These are phyloP conservation scores for Gopherus flavomarginatus DNA, from an alignment of 2,113 vertebrate genomes.

Conservation along the genomic window DNA sequence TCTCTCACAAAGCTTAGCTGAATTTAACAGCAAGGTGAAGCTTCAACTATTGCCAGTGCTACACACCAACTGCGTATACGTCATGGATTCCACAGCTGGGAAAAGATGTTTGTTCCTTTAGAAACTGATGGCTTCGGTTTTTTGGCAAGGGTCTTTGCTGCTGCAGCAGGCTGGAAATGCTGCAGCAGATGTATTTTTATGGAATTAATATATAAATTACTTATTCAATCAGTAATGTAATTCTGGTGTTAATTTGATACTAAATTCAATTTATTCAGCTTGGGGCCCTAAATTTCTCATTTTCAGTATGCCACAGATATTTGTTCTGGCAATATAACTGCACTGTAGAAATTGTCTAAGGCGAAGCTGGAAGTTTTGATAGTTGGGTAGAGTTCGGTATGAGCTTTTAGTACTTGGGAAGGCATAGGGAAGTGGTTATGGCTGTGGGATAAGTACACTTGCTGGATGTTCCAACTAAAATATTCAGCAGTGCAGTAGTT, in stretches of 20 bases:
- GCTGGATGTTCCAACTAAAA: background rate
- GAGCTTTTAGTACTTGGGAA: background rate
- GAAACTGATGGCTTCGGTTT: background rate
- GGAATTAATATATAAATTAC: too few species aligned
- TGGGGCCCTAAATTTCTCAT: background rate
- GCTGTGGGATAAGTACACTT: background rate
- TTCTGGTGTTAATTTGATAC: background rate
- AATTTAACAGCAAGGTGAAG: background rate
- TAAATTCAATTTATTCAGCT: background rate
- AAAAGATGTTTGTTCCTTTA: background rate
- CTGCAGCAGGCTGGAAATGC: background rate
- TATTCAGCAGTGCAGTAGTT: background rate
- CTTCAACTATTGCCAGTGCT: background rate
- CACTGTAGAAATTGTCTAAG: background rate
- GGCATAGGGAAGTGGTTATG: background rate
- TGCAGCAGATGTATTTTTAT: background rate
- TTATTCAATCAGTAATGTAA: background rate
- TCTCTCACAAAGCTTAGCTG: background rate
- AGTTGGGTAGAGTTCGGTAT: background rate
- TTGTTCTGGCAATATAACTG: background rate
- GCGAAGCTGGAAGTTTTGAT: background rate
- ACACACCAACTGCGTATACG: rapidly evolving
- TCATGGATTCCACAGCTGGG: background rate
- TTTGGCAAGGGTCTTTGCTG: background rate
- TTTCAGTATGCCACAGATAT: background rate